These are phyloP conservation scores for Nibea albiflora DNA, from an alignment of 2,113 vertebrate species.

Conservation along the genomic window DNA sequence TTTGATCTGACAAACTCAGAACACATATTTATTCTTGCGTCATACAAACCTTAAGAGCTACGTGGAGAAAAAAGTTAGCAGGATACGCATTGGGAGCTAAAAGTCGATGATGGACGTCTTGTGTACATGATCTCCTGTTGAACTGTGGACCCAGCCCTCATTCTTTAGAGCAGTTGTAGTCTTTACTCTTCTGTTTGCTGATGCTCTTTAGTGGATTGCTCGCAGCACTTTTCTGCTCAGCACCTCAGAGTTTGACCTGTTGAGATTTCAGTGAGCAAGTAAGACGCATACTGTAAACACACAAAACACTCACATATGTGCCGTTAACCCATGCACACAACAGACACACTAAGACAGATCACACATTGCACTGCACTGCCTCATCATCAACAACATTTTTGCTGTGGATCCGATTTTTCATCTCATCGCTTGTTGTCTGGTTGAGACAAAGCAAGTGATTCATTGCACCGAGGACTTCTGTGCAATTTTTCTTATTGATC, in stretches of 20 bases:
- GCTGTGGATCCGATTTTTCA: background rate
- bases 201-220: background rate
- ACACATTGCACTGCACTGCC: background rate
- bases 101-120: background rate
- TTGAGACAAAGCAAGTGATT: constrained; percentile 11
- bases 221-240: background rate
- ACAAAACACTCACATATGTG: background rate
- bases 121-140: background rate
- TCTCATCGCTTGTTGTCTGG: background rate
- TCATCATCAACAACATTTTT: constrained; percentile 2
- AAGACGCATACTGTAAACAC: background rate
- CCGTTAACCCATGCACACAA: background rate
- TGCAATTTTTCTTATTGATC: constrained; percentile 17
- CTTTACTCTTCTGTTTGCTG: constrained; percentile 1
- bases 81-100: background rate
- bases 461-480: constrained; percentile 1
- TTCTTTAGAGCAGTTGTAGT: background rate
- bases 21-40: too few species aligned
- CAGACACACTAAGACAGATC: constrained; percentile 4
- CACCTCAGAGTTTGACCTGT: constrained; percentile 8
- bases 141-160: background rate
- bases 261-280: constrained; percentile 12
- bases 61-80: background rate
- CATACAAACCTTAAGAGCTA: background rate
- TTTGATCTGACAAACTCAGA: too few species aligned